Base-by-base conservation (phyloP, 2,113 vertebrate species). In the Serilophus lunatus region DNA sequence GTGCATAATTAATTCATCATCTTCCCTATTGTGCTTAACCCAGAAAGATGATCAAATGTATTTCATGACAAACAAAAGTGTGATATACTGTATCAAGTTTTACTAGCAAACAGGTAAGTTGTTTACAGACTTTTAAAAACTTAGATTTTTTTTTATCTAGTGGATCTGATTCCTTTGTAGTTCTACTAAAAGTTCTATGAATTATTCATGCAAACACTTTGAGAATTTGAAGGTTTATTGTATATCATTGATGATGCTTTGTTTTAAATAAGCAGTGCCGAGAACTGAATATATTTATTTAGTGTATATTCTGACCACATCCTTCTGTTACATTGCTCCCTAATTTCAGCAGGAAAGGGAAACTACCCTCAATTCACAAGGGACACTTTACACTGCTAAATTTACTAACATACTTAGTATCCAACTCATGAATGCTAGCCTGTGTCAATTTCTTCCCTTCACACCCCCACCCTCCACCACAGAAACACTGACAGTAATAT, bases 121-220 rank as follows among this genome's bases (percentile, higher is more conserved):
- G 44, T 38, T 82, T 92, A 23, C 47, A 77, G 49, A 71, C 29
- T 90, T 92, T 64, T 50, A 57, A 35, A 86, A 95, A 72, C 4
- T 70, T 65, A 29, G 28, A 61, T 74, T 51, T 59, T 45, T 94
- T 92, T 95, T n/a, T n/a, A 64, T 63, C 35, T 69, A 82, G 59
- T 24, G 82, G 23, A 79, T 50, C 28, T 66, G 47, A 20, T 90
- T 71, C 61, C 25, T 95, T 95, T 75, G 79, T 60, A 75, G 7
- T 75, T 71, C 18, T 84, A 44, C 59, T 93, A 47, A 91, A 88
- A 29, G 61, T 74, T 88, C 64, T 93, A 74, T 95, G 76, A 96
- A 92, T 93, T 86, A 85, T 93, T 95, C 61, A 93, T 49, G n/a
- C 19, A 87, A 76, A 66, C 89, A 42, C 7, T 87, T 95, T 93